Evolutionary conservation across 2,888 invertebrate genomes (phyloP), one percentile per base, ranked within the genome.

Genomic region (Pinctada fucata): DNA sequence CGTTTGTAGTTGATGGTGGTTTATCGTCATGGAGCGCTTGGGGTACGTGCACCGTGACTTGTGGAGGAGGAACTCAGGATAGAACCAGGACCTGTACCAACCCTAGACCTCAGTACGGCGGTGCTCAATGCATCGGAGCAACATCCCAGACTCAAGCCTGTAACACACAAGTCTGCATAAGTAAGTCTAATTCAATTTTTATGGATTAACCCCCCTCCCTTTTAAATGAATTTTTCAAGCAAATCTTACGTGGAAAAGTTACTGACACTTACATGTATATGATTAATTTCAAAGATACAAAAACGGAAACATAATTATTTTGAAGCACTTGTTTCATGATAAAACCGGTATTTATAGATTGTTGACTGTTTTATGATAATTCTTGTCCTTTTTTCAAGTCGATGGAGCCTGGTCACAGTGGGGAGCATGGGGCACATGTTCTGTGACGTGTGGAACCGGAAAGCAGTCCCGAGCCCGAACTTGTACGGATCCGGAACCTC

Each of bases 141-240:
- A 71, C 45, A 6, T 76, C 78, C 5, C 83, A 87, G 5, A 79
- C 72, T 8, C 82, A 81, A 72, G 74, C 70, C 13, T 91, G 91
- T 73, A 88, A 88, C 82, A 85, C 83, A 8, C 78, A 85, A 4
- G 83, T 80, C 5, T 91, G 91, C 76, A 89, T 90, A 79, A 85
- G 91, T 91, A 79, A 82, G 86, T 78, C 16, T 0, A 4, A 48
- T 69, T 4, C 6, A 16, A 48, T 69, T 47, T 31, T 45, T 1
- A 45, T 2, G 49, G 47, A 47, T 69, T 69, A 47, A 10, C 13
- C 8, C 49, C 13, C 45, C 47, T 2, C 16, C 45, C 6, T 47
- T 10, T 6, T n/a, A 4, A 2, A 45, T 45, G 16, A 10, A 16
- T 4, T 2, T 47, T 8, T 8, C 1, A 69, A 13, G 2, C 5